Base-by-base conservation (phyloP, 2,797 vertebrate genomes). In the Gallinago stenura region DNA sequence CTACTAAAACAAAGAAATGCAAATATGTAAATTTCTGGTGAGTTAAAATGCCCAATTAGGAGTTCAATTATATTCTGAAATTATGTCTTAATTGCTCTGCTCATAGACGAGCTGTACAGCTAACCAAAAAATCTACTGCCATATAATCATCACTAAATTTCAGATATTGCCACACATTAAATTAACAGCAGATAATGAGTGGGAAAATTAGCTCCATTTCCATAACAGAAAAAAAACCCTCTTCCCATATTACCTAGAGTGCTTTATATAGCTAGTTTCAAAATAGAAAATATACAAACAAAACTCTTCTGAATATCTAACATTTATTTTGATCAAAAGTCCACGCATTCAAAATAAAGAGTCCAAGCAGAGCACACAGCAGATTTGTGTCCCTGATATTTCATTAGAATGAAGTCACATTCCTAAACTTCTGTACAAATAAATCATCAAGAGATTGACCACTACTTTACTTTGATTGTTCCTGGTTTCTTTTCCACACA, bases 31-130 rank as follows among this genome's bases (percentile, higher is more conserved):
- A 96, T 87, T 95, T 65, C 81, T 64, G 65, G 41, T 5, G 71
- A 93, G 85, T 77, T 83, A 69, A 75, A 93, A 75, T 65, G 84
- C 4, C 76, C 92, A 91, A 89, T 90, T 75, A 97, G 87, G 68
- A 93, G 84, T 86, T 95, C 84, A 94, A 92, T 96, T 95, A 96
- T 83, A 71, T 71, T 89, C 78, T 84, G 89, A 94, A 95, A 96
- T 94, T 89, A 94, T 37, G 82, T 41, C 84, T 94, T 96, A 96
- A 96, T 96, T 95, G 95, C 66, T 94, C 91, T 90, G 91, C 89
- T 94, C 89, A 91, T 71, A 85, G 89, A 93, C 17, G 75, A 89
- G 89, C 78, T 89, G 87, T 77, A 91, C 39, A 68, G 79, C 68
- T 88, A 91, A 95, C 91, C 89, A 94, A 96, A 39, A 97, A 92